Base-by-base conservation (phyloP, 2,888 invertebrate species). In the Leptinotarsa tumamoca region DNA sequence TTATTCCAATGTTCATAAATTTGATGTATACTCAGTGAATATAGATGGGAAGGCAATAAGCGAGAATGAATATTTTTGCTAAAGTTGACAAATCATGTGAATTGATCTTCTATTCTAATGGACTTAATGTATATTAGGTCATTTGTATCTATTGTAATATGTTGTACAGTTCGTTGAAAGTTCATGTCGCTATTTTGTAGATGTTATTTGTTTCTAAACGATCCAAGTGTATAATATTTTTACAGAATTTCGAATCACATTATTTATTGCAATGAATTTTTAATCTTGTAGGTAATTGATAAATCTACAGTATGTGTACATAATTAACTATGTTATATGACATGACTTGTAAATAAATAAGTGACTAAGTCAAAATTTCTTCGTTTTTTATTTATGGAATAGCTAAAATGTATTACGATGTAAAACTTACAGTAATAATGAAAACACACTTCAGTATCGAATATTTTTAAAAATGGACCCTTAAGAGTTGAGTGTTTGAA, bases 221-320 rank as follows among this genome's bases (percentile, higher is more conserved):
- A 61, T 70, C 50, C 43, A 14, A 58, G 17, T 84, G 83, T 84
- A 82, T 83, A 80, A 82, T 85, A 85, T 84, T 86, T 84, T 85
- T 85, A 81, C 84, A 84, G 79, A 82, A 79, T 80, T 82, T 81
- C 81, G 80, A 82, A 82, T 80, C 83, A 84, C 83, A 83, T 83
- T 81, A 85, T 86, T 85, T 84, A 84, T 85, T 86, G 83, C 85
- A 84, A 83, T 84, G 81, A 80, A 83, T 84, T 85, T 84, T 83
- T 83, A 81, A 77, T 75, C 78, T 78, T 76, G 70, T 70, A 77
- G 75, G 80, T 81, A 80, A 78, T 80, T 81, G 80, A 80, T 77
- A 71, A 74, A 75, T 76, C 74, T 75, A 76, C 73, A 72, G 49
- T 78, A 74, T 67, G 17, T 76, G 75, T 79, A 78, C 77, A 78